Evolutionary conservation across 2,113 vertebrate species (phyloP).

Genomic region (Gobiocypris rarus): DNA sequence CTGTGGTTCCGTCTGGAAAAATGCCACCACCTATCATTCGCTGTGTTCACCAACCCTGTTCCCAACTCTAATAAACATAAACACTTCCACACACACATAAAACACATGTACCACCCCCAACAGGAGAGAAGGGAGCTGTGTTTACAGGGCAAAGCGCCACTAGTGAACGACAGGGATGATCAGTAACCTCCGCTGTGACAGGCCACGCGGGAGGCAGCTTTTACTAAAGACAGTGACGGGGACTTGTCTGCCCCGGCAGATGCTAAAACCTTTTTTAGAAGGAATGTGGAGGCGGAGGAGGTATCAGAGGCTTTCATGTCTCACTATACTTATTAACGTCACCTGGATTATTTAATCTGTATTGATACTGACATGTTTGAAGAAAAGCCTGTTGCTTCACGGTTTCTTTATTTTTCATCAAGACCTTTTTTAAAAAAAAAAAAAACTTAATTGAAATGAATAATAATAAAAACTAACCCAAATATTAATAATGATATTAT

Average conservation of each 20-base stretch:
- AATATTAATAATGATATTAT: background rate
- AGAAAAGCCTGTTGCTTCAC: background rate
- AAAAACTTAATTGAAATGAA: no score
- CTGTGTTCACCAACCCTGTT: conserved; percentile 9
- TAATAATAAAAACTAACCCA: no score
- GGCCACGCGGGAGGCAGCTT: conserved; percentile 10
- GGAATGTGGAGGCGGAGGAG: conserved; percentile 26
- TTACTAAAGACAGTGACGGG: conserved; percentile 31
- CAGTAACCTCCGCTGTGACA: conserved; percentile 29
- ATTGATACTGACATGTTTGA: conserved; percentile 1
- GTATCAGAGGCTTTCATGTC: conserved; percentile 32
- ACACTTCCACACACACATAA: conserved; percentile 20
- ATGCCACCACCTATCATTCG: background rate
- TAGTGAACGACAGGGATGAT: conserved; percentile 29
- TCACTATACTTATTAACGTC: conserved; percentile 29
- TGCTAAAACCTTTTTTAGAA: conserved; percentile 40
- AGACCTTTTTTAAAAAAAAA: background rate
- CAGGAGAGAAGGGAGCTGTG: background rate
- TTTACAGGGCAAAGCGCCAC: background rate
- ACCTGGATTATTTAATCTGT: conserved; percentile 36
- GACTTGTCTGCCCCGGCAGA: conserved; percentile 7
- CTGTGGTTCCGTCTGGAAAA: conserved; percentile 24
- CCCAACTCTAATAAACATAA: conserved; percentile 31
- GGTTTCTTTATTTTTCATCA: conserved; percentile 6
- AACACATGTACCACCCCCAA: conserved; percentile 11